A percentile compares a stretch with the other conserved stretches of the same genome.
Evolutionary conservation across 2,113 vertebrate genomes (phyloP).

Genomic region (Coreoperca whiteheadi): DNA sequence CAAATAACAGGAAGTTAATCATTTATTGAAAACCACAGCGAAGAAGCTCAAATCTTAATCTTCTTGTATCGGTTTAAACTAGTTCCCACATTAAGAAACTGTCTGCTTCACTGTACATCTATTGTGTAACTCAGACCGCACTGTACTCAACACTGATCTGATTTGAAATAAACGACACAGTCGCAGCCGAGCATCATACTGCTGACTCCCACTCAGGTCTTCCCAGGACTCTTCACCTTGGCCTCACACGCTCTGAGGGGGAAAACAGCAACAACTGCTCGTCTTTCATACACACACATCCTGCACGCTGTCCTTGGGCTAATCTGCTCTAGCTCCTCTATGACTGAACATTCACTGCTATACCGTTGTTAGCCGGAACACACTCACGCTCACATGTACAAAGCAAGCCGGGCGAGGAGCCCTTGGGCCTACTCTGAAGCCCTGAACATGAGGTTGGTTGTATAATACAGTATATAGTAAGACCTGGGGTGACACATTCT

Average conservation of each 20-base stretch:
- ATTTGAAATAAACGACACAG: background rate
- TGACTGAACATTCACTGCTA: slow-evolving; percentile 16
- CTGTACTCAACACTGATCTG: background rate
- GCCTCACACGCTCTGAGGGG: background rate
- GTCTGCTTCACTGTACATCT: background rate
- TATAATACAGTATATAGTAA: slow-evolving; percentile 38
- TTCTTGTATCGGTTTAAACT: slow-evolving; percentile 6
- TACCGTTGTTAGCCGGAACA: background rate
- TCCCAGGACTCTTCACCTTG: slow-evolving; percentile 1
- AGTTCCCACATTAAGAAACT: slow-evolving; percentile 2
- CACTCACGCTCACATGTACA: slow-evolving; percentile 2
- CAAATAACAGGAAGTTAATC: slow-evolving; percentile 26
- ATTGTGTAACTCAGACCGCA: background rate
- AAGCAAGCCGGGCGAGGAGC: background rate
- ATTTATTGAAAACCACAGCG: slow-evolving; percentile 40
- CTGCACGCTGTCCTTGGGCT: slow-evolving; percentile 28
- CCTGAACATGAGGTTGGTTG: slow-evolving; percentile 47
- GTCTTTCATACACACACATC: background rate
- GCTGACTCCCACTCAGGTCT: slow-evolving; percentile 7
- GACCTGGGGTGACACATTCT: slow-evolving; percentile 9
- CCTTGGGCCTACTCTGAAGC: slow-evolving; percentile 16
- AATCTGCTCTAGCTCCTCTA: slow-evolving; percentile 32
- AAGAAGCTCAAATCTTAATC: slow-evolving; percentile 30
- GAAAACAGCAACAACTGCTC: slow-evolving; percentile 20
- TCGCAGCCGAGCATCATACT: background rate